A percentile compares a stretch with the other conserved stretches of the same genome.
Evolutionary conservation across 92 coral and sea anemone genomes (phyloP).

Genomic region (Chrysogorgia sp.): DNA sequence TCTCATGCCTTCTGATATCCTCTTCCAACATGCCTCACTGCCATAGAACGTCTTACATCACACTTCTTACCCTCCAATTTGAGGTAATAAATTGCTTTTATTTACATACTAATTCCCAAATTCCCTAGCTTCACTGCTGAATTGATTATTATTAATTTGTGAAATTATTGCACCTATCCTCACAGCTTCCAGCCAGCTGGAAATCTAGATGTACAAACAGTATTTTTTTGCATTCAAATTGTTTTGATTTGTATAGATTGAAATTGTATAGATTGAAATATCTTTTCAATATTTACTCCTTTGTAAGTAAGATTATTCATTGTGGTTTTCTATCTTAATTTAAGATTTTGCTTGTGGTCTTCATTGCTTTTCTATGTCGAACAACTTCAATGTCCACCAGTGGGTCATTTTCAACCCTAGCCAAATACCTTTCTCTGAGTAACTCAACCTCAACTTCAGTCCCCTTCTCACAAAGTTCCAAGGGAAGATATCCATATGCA

Average conservation of each 20-base stretch:
- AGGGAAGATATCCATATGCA: slow-evolving; percentile 82
- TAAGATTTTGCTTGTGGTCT: slow-evolving; percentile 54
- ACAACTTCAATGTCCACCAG: slow-evolving; percentile 90
- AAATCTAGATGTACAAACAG: neutral
- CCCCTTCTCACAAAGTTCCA: slow-evolving; percentile 82
- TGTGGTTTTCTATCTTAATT: neutral
- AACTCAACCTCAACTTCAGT: slow-evolving; percentile 91
- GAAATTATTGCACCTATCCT: too few species aligned
- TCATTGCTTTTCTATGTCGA: slow-evolving; percentile 69
- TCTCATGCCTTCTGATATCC: too few species aligned
- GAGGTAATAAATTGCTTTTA: too few species aligned
- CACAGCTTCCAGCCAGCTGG: neutral
- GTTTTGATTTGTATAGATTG: neutral
- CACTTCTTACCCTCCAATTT: too few species aligned
- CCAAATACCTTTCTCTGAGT: slow-evolving; percentile 80
- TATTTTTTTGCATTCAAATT: neutral
- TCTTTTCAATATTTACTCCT: neutral
- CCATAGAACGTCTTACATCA: too few species aligned
- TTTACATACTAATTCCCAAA: too few species aligned
- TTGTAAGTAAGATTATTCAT: too few species aligned
- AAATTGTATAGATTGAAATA: neutral
- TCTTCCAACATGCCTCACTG: too few species aligned
- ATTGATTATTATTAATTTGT: too few species aligned
- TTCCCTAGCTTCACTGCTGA: too few species aligned
- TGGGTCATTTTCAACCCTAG: slow-evolving; percentile 89